Conservation (phyloP, 2,888 invertebrate genomes). For the Ectemnius lituratus region DNA sequence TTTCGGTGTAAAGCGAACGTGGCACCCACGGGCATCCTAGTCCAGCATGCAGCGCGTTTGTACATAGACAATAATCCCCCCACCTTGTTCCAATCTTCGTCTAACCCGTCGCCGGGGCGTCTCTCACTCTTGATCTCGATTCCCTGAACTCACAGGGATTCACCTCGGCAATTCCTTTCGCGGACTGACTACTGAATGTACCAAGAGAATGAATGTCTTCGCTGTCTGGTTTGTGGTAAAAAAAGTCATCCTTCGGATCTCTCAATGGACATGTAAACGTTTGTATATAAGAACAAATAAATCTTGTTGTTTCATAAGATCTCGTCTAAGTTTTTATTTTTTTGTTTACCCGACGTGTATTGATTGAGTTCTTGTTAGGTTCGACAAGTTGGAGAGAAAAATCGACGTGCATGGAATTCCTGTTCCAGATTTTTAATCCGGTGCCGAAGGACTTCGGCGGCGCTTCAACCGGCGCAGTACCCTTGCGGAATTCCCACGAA, state of each 20-base stretch:
- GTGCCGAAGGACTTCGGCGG: not conserved
- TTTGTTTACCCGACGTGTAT: not conserved
- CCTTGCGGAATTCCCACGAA: not conserved
- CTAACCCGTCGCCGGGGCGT: slow-evolving; percentile 28
- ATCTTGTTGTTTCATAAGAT: slow-evolving; percentile 60
- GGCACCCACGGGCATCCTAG: slow-evolving; percentile 13
- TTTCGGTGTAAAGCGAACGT: slow-evolving; percentile 31
- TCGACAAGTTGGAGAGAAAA: too few relatives aligned
- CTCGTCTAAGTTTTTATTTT: not conserved
- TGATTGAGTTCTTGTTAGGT: too few relatives aligned
- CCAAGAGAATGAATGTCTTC: slow-evolving; percentile 34
- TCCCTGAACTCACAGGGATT: slow-evolving; percentile 30
- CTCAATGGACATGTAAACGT: slow-evolving; percentile 55
- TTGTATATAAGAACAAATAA: slow-evolving; percentile 61
- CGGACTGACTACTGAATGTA: slow-evolving; percentile 28
- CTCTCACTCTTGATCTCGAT: slow-evolving; percentile 19
- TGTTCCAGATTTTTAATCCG: too few relatives aligned
- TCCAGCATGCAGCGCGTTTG: slow-evolving; percentile 49
- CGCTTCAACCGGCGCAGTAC: not conserved
- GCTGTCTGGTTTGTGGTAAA: slow-evolving; percentile 38
- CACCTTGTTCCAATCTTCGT: slow-evolving; percentile 42
- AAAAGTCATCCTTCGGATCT: slow-evolving; percentile 34
- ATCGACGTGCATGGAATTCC: too few relatives aligned
- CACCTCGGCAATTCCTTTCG: slow-evolving; percentile 22
- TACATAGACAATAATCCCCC: slow-evolving; percentile 68